Percentiles rank a stretch among this genome's conserved stretches.
Evolutionary conservation across 64 coral and sea anemone species (phyloP).

Genomic region (Stichodactyla mertensii): DNA sequence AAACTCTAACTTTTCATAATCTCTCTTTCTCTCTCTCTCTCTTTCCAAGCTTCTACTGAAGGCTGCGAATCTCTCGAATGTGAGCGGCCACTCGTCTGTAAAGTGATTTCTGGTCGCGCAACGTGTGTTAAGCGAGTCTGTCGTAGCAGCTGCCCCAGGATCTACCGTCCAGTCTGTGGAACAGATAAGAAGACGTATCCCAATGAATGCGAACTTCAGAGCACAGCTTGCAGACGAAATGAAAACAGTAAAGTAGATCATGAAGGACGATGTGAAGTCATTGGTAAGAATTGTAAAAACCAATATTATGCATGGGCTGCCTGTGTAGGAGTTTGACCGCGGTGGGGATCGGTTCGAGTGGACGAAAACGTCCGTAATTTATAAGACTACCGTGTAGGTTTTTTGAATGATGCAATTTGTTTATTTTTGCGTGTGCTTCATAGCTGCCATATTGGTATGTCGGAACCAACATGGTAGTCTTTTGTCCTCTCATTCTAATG

Average conservation of each 20-base stretch:
- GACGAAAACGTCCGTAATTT: too few relatives aligned
- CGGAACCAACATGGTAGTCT: too few relatives aligned
- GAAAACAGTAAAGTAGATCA: neutral
- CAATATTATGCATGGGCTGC: too few relatives aligned
- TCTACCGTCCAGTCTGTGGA: conserved; percentile 12
- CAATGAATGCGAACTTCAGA: neutral
- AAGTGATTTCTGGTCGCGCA: neutral
- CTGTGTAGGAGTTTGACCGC: too few relatives aligned
- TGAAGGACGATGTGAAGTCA: neutral
- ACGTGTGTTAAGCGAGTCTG: neutral
- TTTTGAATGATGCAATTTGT: too few relatives aligned
- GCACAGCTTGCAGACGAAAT: neutral
- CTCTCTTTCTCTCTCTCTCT: neutral
- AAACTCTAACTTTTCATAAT: neutral
- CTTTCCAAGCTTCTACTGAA: neutral
- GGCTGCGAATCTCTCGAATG: neutral
- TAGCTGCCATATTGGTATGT: too few relatives aligned
- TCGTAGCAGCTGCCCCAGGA: neutral
- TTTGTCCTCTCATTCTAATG: too few relatives aligned
- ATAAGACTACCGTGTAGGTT: too few relatives aligned
- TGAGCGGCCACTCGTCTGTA: neutral
- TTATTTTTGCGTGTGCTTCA: too few relatives aligned
- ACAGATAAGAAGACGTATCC: conserved; percentile 12
- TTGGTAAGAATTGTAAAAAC: neutral
- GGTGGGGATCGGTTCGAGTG: too few relatives aligned